Evolutionary conservation across 2,888 invertebrate species (phyloP).

Genomic region (Drosophila leonis): DNA sequence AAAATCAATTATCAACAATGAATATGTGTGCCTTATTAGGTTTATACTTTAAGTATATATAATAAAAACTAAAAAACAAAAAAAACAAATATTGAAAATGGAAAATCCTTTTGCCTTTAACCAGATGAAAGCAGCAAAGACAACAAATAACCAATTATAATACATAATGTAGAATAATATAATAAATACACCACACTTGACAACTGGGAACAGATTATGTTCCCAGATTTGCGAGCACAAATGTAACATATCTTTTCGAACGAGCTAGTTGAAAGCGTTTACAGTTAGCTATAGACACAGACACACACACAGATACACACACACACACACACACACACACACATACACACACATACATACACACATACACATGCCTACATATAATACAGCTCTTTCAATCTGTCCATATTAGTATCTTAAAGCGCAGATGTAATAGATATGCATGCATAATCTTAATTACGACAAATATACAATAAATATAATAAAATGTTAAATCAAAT

Average conservation of each 20-base stretch:
- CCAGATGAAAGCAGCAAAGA: slow-evolving; percentile 22
- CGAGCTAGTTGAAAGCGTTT: slow-evolving; percentile 19
- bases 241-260: slow-evolving; percentile 50
- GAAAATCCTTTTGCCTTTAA: slow-evolving; percentile 10
- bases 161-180: slow-evolving; percentile 65
- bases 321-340: slow-evolving; percentile 4
- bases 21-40: slow-evolving; percentile 85
- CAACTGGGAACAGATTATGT: slow-evolving; percentile 10
- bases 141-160: slow-evolving; percentile 44
- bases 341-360: slow-evolving; percentile 5
- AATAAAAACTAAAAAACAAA: slow-evolving; percentile 28
- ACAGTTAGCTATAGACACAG: slow-evolving; percentile 4
- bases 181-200: slow-evolving; percentile 48
- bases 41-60: slow-evolving; percentile 80
- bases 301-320: not conserved
- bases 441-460: slow-evolving; percentile 42
- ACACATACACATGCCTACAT: slow-evolving; percentile 14
- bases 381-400: slow-evolving; percentile 43
- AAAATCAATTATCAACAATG: slow-evolving; percentile 66
- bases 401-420: slow-evolving; percentile 63
- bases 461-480: slow-evolving; percentile 66
- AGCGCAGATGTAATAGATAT: slow-evolving; percentile 45
- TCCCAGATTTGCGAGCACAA: slow-evolving; percentile 43
- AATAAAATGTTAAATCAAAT: slow-evolving; percentile 60
- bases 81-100: not conserved